A percentile compares a stretch with the other conserved stretches of the same genome.
Conservation (phyloP, 1,140 invertebrate species). For the Hylaeus anthracinus region DNA sequence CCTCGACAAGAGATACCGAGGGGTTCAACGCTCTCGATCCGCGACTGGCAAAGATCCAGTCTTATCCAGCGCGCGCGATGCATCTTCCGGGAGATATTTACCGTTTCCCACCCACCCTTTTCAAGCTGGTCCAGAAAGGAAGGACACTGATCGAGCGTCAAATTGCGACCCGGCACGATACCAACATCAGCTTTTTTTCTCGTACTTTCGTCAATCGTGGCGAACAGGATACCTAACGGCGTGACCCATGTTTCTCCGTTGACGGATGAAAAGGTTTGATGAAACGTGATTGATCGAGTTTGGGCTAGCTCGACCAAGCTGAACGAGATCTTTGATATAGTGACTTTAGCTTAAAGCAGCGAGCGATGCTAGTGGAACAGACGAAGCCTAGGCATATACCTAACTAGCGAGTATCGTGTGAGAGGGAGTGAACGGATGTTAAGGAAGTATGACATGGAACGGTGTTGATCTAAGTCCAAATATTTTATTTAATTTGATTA, state of each 20-base stretch:
- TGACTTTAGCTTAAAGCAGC: too few relatives aligned
- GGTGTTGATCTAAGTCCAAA: too few relatives aligned
- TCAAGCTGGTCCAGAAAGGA: neutral
- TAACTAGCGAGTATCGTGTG: too few relatives aligned
- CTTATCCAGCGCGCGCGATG: slow-evolving; percentile 52
- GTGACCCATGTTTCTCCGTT: neutral
- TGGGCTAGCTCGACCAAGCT: too few relatives aligned
- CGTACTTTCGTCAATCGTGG: neutral
- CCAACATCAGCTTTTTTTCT: neutral
- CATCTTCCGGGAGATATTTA: slow-evolving; percentile 70
- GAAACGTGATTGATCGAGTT: neutral
- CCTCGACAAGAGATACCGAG: slow-evolving; percentile 40
- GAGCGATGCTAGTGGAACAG: too few relatives aligned
- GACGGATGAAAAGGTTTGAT: slow-evolving; percentile 4
- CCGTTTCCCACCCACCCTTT: slow-evolving; percentile 62
- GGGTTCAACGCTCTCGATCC: slow-evolving; percentile 71
- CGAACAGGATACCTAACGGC: neutral
- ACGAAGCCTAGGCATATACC: too few relatives aligned
- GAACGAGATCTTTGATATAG: too few relatives aligned
- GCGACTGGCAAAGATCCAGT: slow-evolving; percentile 68
- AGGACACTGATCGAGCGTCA: slow-evolving; percentile 27
- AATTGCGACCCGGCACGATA: neutral
- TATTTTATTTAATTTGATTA: too few relatives aligned
- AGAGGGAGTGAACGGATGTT: too few relatives aligned
- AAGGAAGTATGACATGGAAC: too few relatives aligned